Evolutionary conservation across 2,797 vertebrate species (phyloP).

Genomic region (Oreonectes daqikongensis): DNA sequence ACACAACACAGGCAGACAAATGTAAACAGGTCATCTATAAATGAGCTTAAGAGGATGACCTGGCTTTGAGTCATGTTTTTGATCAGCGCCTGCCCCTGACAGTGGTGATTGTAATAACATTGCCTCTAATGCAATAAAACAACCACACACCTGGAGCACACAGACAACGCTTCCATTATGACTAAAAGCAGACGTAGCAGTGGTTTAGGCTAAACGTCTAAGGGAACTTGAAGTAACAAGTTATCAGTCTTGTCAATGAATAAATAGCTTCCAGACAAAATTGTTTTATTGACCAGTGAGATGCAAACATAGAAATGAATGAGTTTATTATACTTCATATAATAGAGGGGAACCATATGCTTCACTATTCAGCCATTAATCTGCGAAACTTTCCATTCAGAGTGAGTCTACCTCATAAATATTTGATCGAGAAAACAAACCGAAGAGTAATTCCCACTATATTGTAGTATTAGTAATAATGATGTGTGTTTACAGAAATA

Average conservation of each 20-base stretch:
- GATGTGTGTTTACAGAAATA: background rate
- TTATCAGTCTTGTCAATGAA: background rate
- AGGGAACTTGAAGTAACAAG: background rate
- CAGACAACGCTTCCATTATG: background rate
- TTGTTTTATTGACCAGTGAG: background rate
- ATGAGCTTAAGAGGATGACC: conserved; percentile 5
- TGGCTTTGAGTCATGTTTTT: conserved; percentile 16
- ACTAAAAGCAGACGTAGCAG: background rate
- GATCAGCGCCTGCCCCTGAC: conserved; percentile 1
- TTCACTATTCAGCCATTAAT: background rate
- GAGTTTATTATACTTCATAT: background rate
- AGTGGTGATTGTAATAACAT: conserved; percentile 2
- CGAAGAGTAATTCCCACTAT: background rate
- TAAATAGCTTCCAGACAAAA: background rate
- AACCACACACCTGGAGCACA: background rate
- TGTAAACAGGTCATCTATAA: background rate
- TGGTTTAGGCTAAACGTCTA: background rate
- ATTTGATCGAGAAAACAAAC: background rate
- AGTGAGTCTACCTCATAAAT: conserved; percentile 4
- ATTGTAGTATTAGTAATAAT: conserved; percentile 14
- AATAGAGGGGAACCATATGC: background rate
- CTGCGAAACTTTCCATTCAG: conserved; percentile 21
- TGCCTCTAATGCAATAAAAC: background rate
- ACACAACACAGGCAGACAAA: background rate
- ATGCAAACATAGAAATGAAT: conserved; percentile 4